Conservation (phyloP, 2,888 invertebrate genomes). For the Protophormia terraenovae region DNA sequence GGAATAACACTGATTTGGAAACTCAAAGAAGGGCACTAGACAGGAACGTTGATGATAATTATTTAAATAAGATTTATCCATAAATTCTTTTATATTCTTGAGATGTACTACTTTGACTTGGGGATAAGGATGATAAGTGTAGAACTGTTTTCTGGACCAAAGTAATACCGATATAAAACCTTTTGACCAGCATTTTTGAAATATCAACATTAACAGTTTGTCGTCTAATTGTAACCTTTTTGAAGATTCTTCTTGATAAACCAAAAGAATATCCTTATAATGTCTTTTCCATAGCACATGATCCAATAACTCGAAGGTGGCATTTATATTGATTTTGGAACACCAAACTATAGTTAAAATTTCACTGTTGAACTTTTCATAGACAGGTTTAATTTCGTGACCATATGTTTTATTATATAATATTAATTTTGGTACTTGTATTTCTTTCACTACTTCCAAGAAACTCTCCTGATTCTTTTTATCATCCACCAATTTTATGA, state of each 20-base stretch:
- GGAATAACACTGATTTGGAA: conserved; percentile 13
- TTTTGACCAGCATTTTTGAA: conserved; percentile 26
- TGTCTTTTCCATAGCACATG: conserved; percentile 13
- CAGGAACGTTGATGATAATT: conserved; percentile 20
- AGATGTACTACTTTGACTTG: neutral
- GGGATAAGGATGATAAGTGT: conserved; percentile 47
- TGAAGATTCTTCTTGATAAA: neutral
- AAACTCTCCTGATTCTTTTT: neutral
- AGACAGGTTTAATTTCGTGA: neutral
- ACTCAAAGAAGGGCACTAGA: neutral
- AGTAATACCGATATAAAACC: conserved; percentile 39
- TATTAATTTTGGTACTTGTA: neutral
- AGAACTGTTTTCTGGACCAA: neutral
- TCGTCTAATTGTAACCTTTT: neutral
- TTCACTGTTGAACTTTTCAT: neutral
- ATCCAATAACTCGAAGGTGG: neutral
- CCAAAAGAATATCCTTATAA: conserved; percentile 32
- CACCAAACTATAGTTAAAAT: conserved; percentile 22
- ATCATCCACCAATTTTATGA: neutral
- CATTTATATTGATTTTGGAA: neutral
- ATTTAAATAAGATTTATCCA: conserved; percentile 20
- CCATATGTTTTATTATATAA: neutral
- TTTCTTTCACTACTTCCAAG: neutral
- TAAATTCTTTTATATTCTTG: neutral
- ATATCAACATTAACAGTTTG: neutral